Evolutionary conservation across 2,888 invertebrate species (phyloP), one percentile per base, ranked within the genome.

Genomic region (Caenorhabditis panamensis): DNA sequence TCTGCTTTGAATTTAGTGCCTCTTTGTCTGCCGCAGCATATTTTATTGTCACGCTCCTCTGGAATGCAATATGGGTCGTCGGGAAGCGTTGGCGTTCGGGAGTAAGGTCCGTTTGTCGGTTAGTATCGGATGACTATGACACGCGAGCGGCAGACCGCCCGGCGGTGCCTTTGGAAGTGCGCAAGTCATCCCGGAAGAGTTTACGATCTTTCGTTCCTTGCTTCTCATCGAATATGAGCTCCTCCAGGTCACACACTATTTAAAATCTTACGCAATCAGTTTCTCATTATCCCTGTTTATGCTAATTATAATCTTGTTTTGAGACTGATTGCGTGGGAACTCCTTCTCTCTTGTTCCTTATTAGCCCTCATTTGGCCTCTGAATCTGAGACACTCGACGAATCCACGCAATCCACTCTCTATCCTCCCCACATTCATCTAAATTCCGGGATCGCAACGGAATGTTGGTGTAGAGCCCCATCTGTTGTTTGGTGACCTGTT

Each of bases 51-150:
- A 58, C 63, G 71, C 62, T 71, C 54, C 54, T 49, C 64, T 41
- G 73, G 64, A 66, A 66, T 73, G 73, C 73, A 73, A 66, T 73
- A 73, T 73, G 73, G 73, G 47, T 31, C n/a, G n/a, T 20, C 51
- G 36, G 36, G 41, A 41, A 41, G 41, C 41, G 41, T 41, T 26
- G 37, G 26, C 28, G 58, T 58, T 58, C 49, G 24, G 59, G 36
- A 59, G 58, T 13, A 37, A 36, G 18, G 24, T 37, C 20, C 49
- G 49, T 59, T 56, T 18, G 44, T 51, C 49, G 58, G 47, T 37
- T 71, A 53, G 73, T 73, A 73, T 73, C 73, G 36, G 59, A 51
- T 73, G 26, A 66, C 59, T 24, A 41, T 22, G 59, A 41, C 59
- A 59, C 59, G 41, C 59, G 41, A 41, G 59, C 37, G 58, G 16